phyloP scores from a whole-genome alignment of 30 jellyfish, hydroid and myxozoan species.

The Aurelia coerulea region DNA sequence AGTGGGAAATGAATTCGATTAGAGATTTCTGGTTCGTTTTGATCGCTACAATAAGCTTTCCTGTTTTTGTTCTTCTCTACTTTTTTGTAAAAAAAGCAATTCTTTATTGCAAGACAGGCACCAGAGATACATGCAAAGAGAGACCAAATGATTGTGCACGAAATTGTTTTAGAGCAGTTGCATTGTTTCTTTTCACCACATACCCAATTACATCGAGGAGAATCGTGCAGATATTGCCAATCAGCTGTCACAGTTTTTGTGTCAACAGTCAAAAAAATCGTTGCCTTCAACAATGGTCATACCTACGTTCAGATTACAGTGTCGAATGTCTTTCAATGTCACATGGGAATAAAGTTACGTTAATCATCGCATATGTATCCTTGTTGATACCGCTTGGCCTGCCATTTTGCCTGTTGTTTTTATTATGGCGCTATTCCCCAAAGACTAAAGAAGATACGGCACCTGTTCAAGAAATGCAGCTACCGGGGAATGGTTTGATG shows the following conservation, averaged over 20 bases:
- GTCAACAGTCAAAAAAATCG: not conserved
- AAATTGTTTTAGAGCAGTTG: slow-evolving; percentile 32
- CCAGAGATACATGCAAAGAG: not conserved
- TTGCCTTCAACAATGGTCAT: slow-evolving; percentile 44
- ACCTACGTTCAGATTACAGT: slow-evolving; percentile 62
- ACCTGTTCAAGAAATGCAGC: not conserved
- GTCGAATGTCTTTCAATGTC: slow-evolving; percentile 37
- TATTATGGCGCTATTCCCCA: slow-evolving; percentile 30
- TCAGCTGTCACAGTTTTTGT: slow-evolving; percentile 57
- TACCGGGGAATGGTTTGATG: not conserved
- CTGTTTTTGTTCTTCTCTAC: slow-evolving; percentile 1
- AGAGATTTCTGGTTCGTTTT: slow-evolving; percentile 30
- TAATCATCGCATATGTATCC: slow-evolving; percentile 23
- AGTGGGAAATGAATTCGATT: slow-evolving; percentile 20
- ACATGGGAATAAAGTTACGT: not conserved
- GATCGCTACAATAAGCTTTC: slow-evolving; percentile 35
- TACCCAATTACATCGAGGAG: slow-evolving; percentile 61
- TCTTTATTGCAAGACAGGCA: not conserved
- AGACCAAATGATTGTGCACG: not conserved
- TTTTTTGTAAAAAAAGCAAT: not conserved
- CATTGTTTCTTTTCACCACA: slow-evolving; percentile 60
- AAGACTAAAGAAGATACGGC: not conserved
- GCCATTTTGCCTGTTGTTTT: slow-evolving; percentile 41
- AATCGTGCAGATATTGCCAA: slow-evolving; percentile 54
- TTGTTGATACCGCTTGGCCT: slow-evolving; percentile 57